Evolutionary conservation across 1,140 invertebrate species (phyloP).

Genomic region (Bombus huntii): DNA sequence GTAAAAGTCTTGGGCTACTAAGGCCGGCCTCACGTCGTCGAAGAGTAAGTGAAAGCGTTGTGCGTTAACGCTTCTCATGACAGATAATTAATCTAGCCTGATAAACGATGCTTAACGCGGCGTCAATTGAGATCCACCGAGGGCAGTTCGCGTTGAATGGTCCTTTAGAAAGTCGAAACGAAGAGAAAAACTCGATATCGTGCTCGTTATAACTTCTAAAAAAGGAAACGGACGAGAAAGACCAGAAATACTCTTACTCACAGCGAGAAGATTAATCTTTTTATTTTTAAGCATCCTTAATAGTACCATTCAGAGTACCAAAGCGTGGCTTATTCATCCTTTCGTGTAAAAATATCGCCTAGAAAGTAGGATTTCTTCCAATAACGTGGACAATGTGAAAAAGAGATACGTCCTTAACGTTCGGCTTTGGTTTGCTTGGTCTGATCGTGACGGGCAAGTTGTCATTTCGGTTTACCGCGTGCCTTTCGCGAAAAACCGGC

Average conservation of each 20-base stretch:
- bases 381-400: not conserved
- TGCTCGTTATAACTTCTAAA: not conserved
- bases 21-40: not conserved
- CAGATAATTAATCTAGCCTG: slow-evolving; percentile 40
- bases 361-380: not conserved
- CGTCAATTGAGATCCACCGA: not conserved
- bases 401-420: not conserved
- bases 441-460: not conserved
- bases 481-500: slow-evolving; percentile 34
- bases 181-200: not conserved
- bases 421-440: not conserved
- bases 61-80: slow-evolving; percentile 25
- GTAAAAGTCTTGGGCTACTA: slow-evolving; percentile 5
- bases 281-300: not conserved
- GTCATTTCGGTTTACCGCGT: slow-evolving; percentile 34
- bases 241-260: not conserved
- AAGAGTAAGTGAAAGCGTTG: slow-evolving; percentile 24
- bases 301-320: not conserved
- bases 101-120: slow-evolving; percentile 28
- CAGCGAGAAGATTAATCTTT: not conserved
- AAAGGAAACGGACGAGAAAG: not conserved
- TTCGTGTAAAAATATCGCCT: not conserved
- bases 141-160: slow-evolving; percentile 7
- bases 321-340: not conserved
- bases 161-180: slow-evolving; percentile 7